These are phyloP conservation scores for Drosophila mercatorum DNA, from an alignment of 2,888 invertebrate genomes.

Conservation along the genomic window DNA sequence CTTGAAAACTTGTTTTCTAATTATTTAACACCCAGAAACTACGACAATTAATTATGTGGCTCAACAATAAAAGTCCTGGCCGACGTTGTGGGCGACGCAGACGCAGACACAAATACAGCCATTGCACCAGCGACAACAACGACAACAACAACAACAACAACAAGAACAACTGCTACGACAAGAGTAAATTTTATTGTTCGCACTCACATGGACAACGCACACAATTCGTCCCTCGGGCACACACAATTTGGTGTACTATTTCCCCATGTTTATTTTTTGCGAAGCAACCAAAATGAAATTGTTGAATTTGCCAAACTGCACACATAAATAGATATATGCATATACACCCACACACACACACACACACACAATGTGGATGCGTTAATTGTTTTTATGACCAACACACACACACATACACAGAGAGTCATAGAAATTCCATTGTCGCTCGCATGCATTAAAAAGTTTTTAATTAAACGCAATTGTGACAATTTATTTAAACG, in stretches of 20 bases:
- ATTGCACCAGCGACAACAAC: slow-evolving; percentile 73
- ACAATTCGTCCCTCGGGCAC: slow-evolving; percentile 40
- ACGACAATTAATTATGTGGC: slow-evolving; percentile 81
- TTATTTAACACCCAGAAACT: slow-evolving; percentile 81
- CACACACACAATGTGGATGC: slow-evolving; percentile 46
- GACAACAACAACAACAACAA: slow-evolving; percentile 21
- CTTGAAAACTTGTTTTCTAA: slow-evolving; percentile 80
- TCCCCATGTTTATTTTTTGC: slow-evolving; percentile 26
- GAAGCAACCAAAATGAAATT: slow-evolving; percentile 65
- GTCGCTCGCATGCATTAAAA: slow-evolving; percentile 32
- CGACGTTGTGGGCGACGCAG: slow-evolving; percentile 66
- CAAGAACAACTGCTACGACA: slow-evolving; percentile 28
- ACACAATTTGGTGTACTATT: slow-evolving; percentile 49
- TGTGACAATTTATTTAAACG: slow-evolving; percentile 78
- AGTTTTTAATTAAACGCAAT: slow-evolving; percentile 75
- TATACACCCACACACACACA: background rate
- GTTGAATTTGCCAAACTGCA: slow-evolving; percentile 51
- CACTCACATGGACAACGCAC: slow-evolving; percentile 48
- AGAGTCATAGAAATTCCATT: slow-evolving; percentile 27
- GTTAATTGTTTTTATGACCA: slow-evolving; percentile 72
- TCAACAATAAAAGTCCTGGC: slow-evolving; percentile 74
- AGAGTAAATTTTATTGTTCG: slow-evolving; percentile 76
- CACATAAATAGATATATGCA: slow-evolving; percentile 13
- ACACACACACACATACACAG: slow-evolving; percentile 23
- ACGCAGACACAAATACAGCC: slow-evolving; percentile 63